Base-by-base conservation (phyloP, 2,888 invertebrate genomes). In the Spodoptera exigua region DNA sequence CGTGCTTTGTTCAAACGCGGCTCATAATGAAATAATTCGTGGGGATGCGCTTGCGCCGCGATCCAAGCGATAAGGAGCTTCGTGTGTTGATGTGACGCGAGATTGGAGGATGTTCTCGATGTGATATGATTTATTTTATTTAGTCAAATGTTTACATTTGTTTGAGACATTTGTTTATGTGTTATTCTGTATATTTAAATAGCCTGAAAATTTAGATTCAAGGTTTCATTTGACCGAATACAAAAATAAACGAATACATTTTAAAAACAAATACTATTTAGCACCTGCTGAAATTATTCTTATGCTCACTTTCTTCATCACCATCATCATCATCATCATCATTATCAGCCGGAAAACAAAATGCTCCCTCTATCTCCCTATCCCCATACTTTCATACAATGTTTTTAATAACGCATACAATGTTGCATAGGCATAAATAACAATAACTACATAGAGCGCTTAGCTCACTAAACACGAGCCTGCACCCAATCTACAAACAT, bases 11-110 rank as follows among this genome's bases (percentile, higher is more conserved):
- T 82, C 80, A 79, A 76, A 67, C 70, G 76, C 80, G 73, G 80
- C 76, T 68, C 56, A 79, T 89, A 89, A 90, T 89, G 86, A 89
- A 90, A 90, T 90, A 87, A 90, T 90, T 87, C 86, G 82, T 84
- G 74, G 76, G 79, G 87, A 86, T 86, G 83, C 85, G 84, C 81
- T 70, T 70, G 83, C 78, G 83, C 64, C 45, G 61, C 67, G 83
- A 84, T 86, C 73, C 52, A 43, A 44, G 59, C 69, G 84, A 87
- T 85, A 87, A 84, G 43, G 13, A 35, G 51, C 66, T 51, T 40
- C 53, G 67, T 59, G 65, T 45, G 71, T 71, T 69, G 59, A 71
- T 69, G 47, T 52, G 59, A 66, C 59, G 54, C 51, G 43, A 65
- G 72, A 59, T 55, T 43, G 17, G 13, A 21, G 45, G 21, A 13